Conservation (phyloP, 2,797 vertebrate species). For the Silurus lanzhouensis region DNA sequence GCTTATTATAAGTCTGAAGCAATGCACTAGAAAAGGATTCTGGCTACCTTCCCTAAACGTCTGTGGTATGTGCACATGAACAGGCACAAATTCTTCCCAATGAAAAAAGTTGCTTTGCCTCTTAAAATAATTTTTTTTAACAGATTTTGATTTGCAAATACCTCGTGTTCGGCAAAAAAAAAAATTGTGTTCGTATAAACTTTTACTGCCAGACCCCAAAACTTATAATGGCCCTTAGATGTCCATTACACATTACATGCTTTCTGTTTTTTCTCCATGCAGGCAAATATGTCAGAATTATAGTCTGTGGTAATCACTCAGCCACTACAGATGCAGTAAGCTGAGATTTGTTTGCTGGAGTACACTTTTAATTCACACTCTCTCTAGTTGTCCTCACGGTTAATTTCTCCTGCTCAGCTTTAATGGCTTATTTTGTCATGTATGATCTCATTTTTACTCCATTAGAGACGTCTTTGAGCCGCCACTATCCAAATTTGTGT, state of each 20-base stretch:
- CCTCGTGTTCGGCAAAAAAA: neutral
- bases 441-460: neutral
- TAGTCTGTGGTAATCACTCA: neutral
- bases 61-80: conserved; percentile 10
- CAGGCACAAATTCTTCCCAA: neutral
- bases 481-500: neutral
- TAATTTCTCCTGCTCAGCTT: neutral
- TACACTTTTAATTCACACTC: neutral
- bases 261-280: neutral
- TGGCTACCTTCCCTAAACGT: neutral
- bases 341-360: neutral
- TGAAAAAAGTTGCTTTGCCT: neutral
- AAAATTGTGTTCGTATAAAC: neutral
- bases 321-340: neutral
- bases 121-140: neutral
- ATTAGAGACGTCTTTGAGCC: neutral
- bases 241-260: neutral
- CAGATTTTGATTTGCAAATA: neutral
- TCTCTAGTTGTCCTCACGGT: neutral
- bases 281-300: neutral
- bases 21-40: neutral
- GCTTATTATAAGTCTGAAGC: neutral
- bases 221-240: neutral
- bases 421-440: conserved; percentile 3
- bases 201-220: conserved; percentile 2